A percentile compares a stretch with the other conserved stretches of the same genome.
Evolutionary conservation across 2,113 vertebrate genomes (phyloP).

Genomic region (Ahaetulla prasina): DNA sequence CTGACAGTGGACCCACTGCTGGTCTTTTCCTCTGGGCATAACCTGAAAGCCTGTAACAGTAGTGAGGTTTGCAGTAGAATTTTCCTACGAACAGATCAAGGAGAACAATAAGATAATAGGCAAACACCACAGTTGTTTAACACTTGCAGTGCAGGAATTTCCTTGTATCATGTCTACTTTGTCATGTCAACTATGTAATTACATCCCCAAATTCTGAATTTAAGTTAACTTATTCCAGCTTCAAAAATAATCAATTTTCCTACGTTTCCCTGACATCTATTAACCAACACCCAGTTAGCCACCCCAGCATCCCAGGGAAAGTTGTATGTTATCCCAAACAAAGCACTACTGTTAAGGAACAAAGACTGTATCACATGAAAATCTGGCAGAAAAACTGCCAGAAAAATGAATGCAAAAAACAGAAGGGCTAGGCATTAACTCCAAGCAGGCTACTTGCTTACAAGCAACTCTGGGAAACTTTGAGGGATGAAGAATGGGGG

Average conservation of each 20-base stretch:
- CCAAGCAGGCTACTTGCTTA: slow-evolving; percentile 34
- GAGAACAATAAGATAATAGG: background rate
- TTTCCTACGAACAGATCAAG: slow-evolving; percentile 79
- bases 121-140: background rate
- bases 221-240: slow-evolving; percentile 30
- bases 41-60: slow-evolving; percentile 90
- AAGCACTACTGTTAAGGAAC: slow-evolving; percentile 75
- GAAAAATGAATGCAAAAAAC: slow-evolving; percentile 62
- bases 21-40: slow-evolving; percentile 92
- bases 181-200: slow-evolving; percentile 1
- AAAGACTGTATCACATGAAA: slow-evolving; percentile 72
- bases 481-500: background rate
- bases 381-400: slow-evolving; percentile 63
- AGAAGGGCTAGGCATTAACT: slow-evolving; percentile 45
- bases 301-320: slow-evolving; percentile 53
- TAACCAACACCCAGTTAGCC: slow-evolving; percentile 59
- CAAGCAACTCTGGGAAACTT: background rate
- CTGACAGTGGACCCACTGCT: slow-evolving; percentile 70
- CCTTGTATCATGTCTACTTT: slow-evolving; percentile 7
- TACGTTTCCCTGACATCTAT: slow-evolving; percentile 53
- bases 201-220: slow-evolving; percentile 41
- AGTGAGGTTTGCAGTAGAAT: slow-evolving; percentile 99
- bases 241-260: slow-evolving; percentile 24
- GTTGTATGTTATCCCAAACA: slow-evolving; percentile 57
- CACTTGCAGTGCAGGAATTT: background rate